Evolutionary conservation across 2,888 invertebrate genomes (phyloP).

Genomic region (Seira ritae): DNA sequence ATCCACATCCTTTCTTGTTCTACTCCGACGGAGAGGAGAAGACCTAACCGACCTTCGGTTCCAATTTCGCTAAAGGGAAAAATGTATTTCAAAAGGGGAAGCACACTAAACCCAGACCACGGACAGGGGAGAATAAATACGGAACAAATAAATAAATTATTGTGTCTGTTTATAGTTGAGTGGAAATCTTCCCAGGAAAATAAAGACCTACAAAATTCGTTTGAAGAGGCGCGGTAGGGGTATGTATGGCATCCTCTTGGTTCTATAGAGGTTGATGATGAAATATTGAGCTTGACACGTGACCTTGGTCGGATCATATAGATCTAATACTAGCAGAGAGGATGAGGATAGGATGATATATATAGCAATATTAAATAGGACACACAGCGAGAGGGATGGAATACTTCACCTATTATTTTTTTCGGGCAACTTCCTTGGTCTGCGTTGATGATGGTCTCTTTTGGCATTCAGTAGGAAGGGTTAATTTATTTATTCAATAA

Average conservation of each 20-base stretch:
- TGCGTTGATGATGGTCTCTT: too few species aligned
- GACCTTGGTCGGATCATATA: slow-evolving; percentile 34
- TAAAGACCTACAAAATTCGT: neutral
- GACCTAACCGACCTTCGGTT: slow-evolving; percentile 3
- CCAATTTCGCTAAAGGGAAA: neutral
- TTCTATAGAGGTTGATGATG: slow-evolving; percentile 21
- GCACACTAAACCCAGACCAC: too few species aligned
- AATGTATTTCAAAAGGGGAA: neutral
- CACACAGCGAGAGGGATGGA: too few species aligned
- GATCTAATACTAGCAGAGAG: neutral
- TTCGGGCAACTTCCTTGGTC: too few species aligned
- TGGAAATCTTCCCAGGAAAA: neutral
- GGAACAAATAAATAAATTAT: slow-evolving; percentile 30
- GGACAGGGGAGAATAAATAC: slow-evolving; percentile 14
- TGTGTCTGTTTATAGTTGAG: neutral
- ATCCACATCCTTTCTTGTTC: neutral
- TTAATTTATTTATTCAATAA: slow-evolving; percentile 29
- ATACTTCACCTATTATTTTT: too few species aligned
- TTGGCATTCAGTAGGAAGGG: neutral
- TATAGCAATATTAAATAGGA: too few species aligned
- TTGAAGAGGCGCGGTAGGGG: neutral
- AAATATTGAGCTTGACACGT: slow-evolving; percentile 45
- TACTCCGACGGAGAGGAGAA: neutral
- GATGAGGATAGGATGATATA: slow-evolving; percentile 8
- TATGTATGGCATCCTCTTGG: too few species aligned